These are phyloP conservation scores for Genyomyrus donnyi DNA, from an alignment of 2,113 vertebrate species.

Conservation along the genomic window DNA sequence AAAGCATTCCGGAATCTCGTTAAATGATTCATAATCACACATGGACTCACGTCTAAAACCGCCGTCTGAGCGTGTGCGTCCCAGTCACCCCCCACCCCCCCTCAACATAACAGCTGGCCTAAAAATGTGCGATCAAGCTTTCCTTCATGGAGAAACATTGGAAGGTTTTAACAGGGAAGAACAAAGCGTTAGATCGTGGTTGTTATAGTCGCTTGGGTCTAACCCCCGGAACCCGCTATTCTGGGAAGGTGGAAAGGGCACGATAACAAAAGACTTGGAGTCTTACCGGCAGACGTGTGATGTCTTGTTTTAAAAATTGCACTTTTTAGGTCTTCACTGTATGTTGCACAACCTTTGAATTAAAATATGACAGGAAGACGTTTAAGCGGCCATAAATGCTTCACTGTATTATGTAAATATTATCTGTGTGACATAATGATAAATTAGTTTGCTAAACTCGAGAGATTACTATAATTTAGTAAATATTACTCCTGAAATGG, in stretches of 20 bases:
- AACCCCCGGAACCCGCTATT: neutral
- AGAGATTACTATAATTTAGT: neutral
- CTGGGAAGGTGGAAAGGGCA: neutral
- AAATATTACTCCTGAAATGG: neutral
- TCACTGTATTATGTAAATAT: neutral
- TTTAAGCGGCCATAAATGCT: neutral
- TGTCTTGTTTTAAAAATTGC: neutral
- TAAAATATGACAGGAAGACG: neutral
- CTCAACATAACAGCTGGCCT: slow-evolving; percentile 19
- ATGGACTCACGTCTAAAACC: neutral
- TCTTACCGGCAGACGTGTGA: neutral
- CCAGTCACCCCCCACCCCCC: neutral
- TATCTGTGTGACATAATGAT: neutral
- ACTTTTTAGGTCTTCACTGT: neutral
- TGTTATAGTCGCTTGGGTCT: neutral
- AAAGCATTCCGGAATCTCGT: slow-evolving; percentile 22
- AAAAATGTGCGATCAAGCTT: neutral
- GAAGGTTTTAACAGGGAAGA: neutral
- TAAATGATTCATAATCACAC: slow-evolving; percentile 19
- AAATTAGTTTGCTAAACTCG: neutral
- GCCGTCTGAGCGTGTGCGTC: neutral
- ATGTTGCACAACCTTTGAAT: neutral
- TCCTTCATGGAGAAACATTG: neutral
- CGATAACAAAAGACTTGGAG: neutral
- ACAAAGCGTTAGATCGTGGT: neutral